phyloP scores from a whole-genome alignment of 2,113 vertebrate genomes.

The Spilogale gracilis region DNA sequence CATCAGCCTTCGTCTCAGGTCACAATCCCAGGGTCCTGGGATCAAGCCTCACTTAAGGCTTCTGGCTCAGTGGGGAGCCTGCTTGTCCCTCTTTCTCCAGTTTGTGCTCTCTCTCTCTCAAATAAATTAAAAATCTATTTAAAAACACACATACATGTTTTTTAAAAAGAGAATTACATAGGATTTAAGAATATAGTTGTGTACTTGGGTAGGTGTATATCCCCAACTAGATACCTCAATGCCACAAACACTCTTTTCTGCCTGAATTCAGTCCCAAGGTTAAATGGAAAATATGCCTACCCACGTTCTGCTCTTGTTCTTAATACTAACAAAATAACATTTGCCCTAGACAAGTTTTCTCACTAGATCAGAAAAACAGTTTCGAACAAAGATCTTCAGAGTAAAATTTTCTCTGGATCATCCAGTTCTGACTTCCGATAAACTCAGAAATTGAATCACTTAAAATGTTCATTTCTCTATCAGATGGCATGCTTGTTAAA shows the following conservation, averaged over 20 bases:
- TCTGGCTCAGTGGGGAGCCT: too few relatives aligned
- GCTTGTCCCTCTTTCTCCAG: too few relatives aligned
- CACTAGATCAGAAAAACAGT: neutral
- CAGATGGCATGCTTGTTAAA: conserved; percentile 4
- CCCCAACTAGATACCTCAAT: neutral
- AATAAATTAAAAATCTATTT: too few relatives aligned
- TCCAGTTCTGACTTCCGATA: conserved; percentile 34
- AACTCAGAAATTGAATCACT: conserved; percentile 7
- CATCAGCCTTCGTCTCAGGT: too few relatives aligned
- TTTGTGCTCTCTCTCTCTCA: too few relatives aligned
- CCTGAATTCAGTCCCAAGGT: neutral
- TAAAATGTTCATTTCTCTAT: conserved; percentile 33
- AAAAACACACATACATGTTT: too few relatives aligned
- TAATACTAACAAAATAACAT: neutral
- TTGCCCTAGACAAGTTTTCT: neutral
- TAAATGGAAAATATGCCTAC: neutral
- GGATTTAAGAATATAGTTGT: neutral
- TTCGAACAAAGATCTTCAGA: conserved; percentile 37
- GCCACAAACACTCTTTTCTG: neutral
- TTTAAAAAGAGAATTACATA: neutral
- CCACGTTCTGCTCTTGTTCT: neutral
- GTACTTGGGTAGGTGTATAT: neutral
- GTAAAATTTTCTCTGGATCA: conserved; percentile 10
- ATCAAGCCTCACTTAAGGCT: accelerated
- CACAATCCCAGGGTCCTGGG: too few relatives aligned